A percentile compares a stretch with the other conserved stretches of the same genome.
phyloP scores from a whole-genome alignment of 1,140 invertebrate species.

The Neomicropteryx cornuta region DNA sequence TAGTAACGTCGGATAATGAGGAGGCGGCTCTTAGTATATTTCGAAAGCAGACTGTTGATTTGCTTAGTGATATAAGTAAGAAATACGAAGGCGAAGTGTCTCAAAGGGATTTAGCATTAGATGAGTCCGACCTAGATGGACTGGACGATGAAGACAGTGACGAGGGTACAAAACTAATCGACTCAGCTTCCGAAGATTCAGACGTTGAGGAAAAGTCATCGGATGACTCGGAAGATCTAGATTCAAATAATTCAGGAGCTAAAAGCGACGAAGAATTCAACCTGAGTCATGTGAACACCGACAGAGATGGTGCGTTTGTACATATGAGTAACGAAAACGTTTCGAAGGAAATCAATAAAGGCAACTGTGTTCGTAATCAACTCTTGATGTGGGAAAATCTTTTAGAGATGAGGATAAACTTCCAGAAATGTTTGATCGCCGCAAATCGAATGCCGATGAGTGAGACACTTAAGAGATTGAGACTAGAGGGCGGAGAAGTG shows the following conservation, averaged over 20 bases:
- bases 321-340: slow-evolving; percentile 44
- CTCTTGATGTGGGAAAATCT: slow-evolving; percentile 71
- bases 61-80: slow-evolving; percentile 54
- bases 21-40: slow-evolving; percentile 47
- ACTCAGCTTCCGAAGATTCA: slow-evolving; percentile 11
- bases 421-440: slow-evolving; percentile 65
- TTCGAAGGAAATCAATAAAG: slow-evolving; percentile 61
- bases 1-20: slow-evolving; percentile 39
- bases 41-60: slow-evolving; percentile 49
- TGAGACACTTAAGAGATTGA: slow-evolving; percentile 40
- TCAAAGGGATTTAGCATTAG: slow-evolving; percentile 27
- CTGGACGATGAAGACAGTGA: slow-evolving; percentile 19
- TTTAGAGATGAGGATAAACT: slow-evolving; percentile 70
- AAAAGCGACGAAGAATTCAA: slow-evolving; percentile 32
- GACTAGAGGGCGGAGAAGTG: slow-evolving; percentile 27
- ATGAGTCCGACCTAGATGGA: slow-evolving; percentile 14
- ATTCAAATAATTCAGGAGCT: too few species aligned
- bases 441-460: slow-evolving; percentile 68
- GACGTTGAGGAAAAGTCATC: slow-evolving; percentile 13
- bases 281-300: slow-evolving; percentile 34
- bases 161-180: too few species aligned
- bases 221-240: slow-evolving; percentile 11
- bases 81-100: slow-evolving; percentile 62
- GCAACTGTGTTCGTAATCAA: slow-evolving; percentile 64
- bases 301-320: slow-evolving; percentile 35